These are phyloP conservation scores for Tychaedon coryphoeus DNA, from an alignment of 2,113 vertebrate species.

Conservation along the genomic window DNA sequence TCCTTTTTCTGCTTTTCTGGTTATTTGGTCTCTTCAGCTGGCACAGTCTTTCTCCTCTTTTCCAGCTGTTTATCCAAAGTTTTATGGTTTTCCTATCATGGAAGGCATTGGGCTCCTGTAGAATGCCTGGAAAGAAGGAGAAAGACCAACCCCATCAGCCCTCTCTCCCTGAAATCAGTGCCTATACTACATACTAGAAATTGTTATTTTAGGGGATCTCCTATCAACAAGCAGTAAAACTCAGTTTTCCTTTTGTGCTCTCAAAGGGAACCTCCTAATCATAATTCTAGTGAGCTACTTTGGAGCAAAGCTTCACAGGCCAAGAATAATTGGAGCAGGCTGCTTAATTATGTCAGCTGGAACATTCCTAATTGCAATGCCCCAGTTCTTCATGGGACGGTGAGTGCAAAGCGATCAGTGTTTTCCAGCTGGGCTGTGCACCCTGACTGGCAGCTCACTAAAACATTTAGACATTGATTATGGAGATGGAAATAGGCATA, in stretches of 20 bases:
- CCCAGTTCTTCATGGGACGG: constrained; percentile 93
- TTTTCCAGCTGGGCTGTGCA: background rate
- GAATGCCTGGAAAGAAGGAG: background rate
- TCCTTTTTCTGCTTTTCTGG: background rate
- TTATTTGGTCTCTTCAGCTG: background rate
- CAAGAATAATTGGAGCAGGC: constrained; percentile 88
- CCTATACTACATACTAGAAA: background rate
- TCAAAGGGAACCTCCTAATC: constrained; percentile 88
- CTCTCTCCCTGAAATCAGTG: background rate
- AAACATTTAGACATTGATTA: background rate
- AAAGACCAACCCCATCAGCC: background rate
- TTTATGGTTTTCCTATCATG: background rate
- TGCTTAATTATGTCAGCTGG: constrained; percentile 90
- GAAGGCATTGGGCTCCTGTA: background rate
- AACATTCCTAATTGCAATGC: constrained; percentile 88
- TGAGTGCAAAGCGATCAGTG: constrained; percentile 62
- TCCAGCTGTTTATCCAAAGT: background rate
- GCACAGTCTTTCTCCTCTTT: background rate
- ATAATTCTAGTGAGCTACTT: constrained; percentile 94
- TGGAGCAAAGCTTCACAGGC: constrained; percentile 89
- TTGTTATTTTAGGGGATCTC: background rate
- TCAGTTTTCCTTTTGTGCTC: constrained; percentile 18
- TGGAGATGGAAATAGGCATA: background rate
- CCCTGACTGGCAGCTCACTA: background rate
- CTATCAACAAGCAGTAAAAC: background rate